Evolutionary conservation across 2,888 invertebrate genomes (phyloP).

Genomic region (Brachynemurus nebulosus): DNA sequence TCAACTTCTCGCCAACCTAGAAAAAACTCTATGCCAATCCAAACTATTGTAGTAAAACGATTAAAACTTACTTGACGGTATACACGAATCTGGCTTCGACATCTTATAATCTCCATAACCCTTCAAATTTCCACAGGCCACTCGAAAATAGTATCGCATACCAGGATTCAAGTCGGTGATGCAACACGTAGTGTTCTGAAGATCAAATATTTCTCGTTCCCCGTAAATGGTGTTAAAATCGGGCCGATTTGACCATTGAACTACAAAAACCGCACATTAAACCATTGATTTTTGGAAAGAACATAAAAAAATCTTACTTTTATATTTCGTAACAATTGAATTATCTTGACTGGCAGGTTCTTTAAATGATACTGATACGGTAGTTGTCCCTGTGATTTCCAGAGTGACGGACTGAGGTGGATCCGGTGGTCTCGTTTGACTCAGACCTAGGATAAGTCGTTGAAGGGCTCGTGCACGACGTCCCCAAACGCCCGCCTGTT

Average conservation of each 20-base stretch:
- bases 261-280: conserved; percentile 35
- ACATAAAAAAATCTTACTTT: conserved; percentile 45
- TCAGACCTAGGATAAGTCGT: conserved; percentile 71
- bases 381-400: conserved; percentile 59
- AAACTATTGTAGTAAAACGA: conserved; percentile 2
- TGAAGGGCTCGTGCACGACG: conserved; percentile 62
- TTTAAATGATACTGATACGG: conserved; percentile 49
- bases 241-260: conserved; percentile 85
- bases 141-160: conserved; percentile 76
- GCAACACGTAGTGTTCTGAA: conserved; percentile 43
- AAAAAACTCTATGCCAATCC: neutral
- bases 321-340: conserved; percentile 79
- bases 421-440: conserved; percentile 72
- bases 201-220: conserved; percentile 58
- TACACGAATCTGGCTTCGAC: conserved; percentile 70
- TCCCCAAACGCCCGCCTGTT: conserved; percentile 80
- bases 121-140: conserved; percentile 84
- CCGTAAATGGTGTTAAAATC: conserved; percentile 75
- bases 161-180: conserved; percentile 72
- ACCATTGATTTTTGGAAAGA: neutral
- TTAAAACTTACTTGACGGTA: conserved; percentile 70
- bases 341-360: conserved; percentile 58
- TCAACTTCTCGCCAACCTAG: conserved; percentile 79
- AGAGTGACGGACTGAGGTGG: conserved; percentile 67
- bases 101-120: conserved; percentile 70